Conservation (phyloP, 2,113 vertebrate genomes). For the Grammomys surdaster region DNA sequence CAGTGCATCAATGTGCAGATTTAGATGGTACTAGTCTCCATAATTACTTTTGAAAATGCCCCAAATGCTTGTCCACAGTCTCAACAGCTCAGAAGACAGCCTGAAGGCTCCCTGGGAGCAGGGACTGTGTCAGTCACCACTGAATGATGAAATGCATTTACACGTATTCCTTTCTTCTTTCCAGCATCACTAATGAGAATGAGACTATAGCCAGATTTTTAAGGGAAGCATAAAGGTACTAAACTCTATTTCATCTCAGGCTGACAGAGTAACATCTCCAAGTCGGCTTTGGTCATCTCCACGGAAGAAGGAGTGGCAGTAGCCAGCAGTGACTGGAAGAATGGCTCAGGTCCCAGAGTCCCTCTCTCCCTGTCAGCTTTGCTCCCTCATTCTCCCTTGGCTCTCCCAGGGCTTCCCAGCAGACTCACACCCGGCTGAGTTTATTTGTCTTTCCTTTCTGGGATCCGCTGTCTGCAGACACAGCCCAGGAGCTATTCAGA, state of each 20-base stretch:
- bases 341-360: slow-evolving; percentile 75
- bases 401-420: slow-evolving; percentile 65
- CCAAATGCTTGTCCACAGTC: not conserved
- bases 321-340: slow-evolving; percentile 56
- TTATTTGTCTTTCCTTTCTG: slow-evolving; percentile 77
- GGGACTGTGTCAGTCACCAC: not conserved
- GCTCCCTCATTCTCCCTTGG: slow-evolving; percentile 62
- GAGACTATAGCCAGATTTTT: slow-evolving; percentile 69
- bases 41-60: not conserved
- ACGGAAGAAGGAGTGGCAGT: slow-evolving; percentile 49
- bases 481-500: slow-evolving; percentile 79
- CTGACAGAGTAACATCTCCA: slow-evolving; percentile 77
- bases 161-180: not conserved
- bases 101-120: not conserved
- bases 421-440: not conserved
- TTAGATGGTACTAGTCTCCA: not conserved
- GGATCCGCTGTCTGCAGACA: slow-evolving; percentile 77
- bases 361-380: slow-evolving; percentile 55
- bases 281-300: slow-evolving; percentile 65
- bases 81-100: not conserved
- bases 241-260: slow-evolving; percentile 71
- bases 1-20: not conserved
- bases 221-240: slow-evolving; percentile 75
- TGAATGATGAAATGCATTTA: not conserved
- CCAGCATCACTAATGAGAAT: not conserved